Evolutionary conservation across 1,140 invertebrate species (phyloP).

Genomic region (Episyrphus balteatus): DNA sequence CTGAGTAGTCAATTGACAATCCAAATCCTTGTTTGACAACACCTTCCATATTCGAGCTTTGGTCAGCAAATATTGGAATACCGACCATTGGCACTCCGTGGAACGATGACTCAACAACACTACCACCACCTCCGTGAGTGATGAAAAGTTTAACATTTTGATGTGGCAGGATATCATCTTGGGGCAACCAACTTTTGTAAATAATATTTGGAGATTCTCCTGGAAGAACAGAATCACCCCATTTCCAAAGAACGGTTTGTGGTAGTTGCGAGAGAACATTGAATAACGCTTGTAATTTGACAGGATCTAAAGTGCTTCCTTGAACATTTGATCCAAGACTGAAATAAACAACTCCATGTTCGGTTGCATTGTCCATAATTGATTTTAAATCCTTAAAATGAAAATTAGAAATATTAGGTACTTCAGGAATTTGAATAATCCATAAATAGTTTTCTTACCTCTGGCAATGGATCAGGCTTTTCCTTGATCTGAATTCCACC

Average conservation of each 20-base stretch:
- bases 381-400: constrained; percentile 36
- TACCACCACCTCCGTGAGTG: constrained; percentile 42
- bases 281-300: constrained; percentile 30
- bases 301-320: constrained; percentile 24
- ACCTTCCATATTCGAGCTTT: constrained; percentile 9
- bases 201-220: constrained; percentile 42
- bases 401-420: too few species aligned
- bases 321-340: constrained; percentile 43
- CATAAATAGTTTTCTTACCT: constrained; percentile 13
- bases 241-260: constrained; percentile 42
- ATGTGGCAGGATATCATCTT: constrained; percentile 41
- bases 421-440: too few species aligned
- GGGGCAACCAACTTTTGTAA: constrained; percentile 46
- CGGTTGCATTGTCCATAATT: constrained; percentile 34
- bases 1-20: constrained; percentile 15
- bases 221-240: constrained; percentile 19
- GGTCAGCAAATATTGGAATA: constrained; percentile 34
- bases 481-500: constrained; percentile 32
- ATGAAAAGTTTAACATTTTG: constrained; percentile 39
- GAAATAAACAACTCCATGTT: constrained; percentile 45
- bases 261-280: constrained; percentile 37
- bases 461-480: constrained; percentile 18
- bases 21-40: constrained; percentile 9
- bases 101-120: constrained; percentile 38
- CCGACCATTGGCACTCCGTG: constrained; percentile 40